These are phyloP conservation scores for Eumaeus atala DNA, from an alignment of 1,140 invertebrate genomes.

Conservation along the genomic window DNA sequence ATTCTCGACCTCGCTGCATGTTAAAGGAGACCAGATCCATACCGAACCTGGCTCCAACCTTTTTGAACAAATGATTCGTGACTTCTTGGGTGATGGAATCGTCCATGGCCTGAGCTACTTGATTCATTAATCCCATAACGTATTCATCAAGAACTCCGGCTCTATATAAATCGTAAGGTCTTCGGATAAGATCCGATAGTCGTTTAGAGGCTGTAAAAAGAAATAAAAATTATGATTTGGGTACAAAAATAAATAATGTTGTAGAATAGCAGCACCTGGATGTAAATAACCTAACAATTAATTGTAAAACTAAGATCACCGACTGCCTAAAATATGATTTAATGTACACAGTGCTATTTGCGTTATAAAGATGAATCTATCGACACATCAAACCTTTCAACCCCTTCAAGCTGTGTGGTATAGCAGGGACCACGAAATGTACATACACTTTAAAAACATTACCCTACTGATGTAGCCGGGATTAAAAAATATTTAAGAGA, in stretches of 20 bases:
- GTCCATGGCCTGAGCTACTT: constrained; percentile 96
- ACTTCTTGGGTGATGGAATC: constrained; percentile 95
- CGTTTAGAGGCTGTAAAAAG: constrained; percentile 85
- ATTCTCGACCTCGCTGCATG: constrained; percentile 94
- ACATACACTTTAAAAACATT: too few species aligned
- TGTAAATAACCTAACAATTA: too few species aligned
- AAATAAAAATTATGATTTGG: constrained; percentile 13
- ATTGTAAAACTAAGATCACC: neutral
- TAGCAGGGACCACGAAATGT: too few species aligned
- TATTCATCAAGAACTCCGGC: constrained; percentile 94
- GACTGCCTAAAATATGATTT: neutral
- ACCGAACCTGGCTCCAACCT: constrained; percentile 88
- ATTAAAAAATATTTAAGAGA: too few species aligned
- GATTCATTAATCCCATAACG: constrained; percentile 94
- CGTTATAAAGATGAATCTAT: too few species aligned
- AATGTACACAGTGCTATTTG: too few species aligned
- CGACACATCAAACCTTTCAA: too few species aligned
- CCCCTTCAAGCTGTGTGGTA: too few species aligned
- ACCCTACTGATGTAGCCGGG: too few species aligned
- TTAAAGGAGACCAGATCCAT: constrained; percentile 96
- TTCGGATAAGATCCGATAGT: constrained; percentile 89
- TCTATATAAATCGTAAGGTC: constrained; percentile 92
- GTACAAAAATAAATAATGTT: constrained; percentile 7
- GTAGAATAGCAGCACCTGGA: too few species aligned
- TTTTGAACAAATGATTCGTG: constrained; percentile 93